Base-by-base conservation (phyloP, 2,797 vertebrate genomes). In the Rhynchonycteris naso region DNA sequence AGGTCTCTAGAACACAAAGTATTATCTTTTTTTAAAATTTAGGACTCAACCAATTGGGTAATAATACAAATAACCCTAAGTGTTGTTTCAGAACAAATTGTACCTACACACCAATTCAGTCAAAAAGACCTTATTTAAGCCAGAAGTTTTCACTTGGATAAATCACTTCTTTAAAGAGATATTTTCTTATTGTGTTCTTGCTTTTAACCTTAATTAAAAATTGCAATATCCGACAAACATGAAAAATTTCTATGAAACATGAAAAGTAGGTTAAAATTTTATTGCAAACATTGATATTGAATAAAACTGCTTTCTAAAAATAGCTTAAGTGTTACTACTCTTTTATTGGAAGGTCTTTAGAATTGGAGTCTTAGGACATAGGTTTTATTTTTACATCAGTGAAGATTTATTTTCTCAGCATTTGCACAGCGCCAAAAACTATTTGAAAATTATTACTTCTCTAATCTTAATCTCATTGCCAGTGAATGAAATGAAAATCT, bases 31-130 rank as follows among this genome's bases (percentile, higher is more conserved):
- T 74, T 33, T 38, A 52, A 80, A 80, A 43, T 43, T 43, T 90
- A 83, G 71, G 43, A 88, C 72, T 68, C 56, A 91, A 95, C 26
- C 8, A 94, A 63, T 78, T 90, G 26, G 90, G 14, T 61, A 95
- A 75, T 33, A 91, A 95, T 81, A 72, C 33, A 83, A 84, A 82
- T 90, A 84, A 93, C 87, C 2, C 2, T 52, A 95, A 84, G 35
- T 63, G 24, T 75, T 81, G 26, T 85, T 94, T 93, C 38, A 90
- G 71, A 92, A 96, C 86, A 92, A 90, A 63, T 15, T 95, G 88
- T 95, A 61, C 72, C 54, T 93, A 90, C 12, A 71, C 14, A 80
- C 5, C 58, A 90, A 90, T 58, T 93, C 72, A 47, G 63, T 88
- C 68, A 84, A 90, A 92, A 94, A 92, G 71, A 35, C 10, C 47